These are phyloP conservation scores for Rissa tridactyla DNA, from an alignment of 2,113 vertebrate species.

Conservation along the genomic window DNA sequence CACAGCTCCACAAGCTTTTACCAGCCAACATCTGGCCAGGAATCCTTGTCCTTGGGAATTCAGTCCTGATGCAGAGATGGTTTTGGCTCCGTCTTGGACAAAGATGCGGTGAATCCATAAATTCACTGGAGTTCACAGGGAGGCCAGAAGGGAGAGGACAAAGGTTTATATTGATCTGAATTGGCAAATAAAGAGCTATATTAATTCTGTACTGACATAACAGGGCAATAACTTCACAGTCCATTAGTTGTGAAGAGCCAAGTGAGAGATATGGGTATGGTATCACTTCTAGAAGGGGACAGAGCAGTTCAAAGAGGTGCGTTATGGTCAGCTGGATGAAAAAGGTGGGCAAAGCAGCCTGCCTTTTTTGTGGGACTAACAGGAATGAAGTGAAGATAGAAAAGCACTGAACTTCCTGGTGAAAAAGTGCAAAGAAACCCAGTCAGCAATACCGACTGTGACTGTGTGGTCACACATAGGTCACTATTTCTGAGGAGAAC, in stretches of 20 bases:
- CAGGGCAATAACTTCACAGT: neutral
- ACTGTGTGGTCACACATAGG: too few relatives aligned
- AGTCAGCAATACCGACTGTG: too few relatives aligned
- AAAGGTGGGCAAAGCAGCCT: neutral
- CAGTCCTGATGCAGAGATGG: neutral
- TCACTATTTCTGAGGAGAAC: too few relatives aligned
- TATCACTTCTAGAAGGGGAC: neutral
- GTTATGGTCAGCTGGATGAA: neutral
- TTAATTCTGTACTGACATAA: neutral
- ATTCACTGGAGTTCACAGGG: neutral
- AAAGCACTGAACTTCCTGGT: too few relatives aligned
- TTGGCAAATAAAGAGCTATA: neutral
- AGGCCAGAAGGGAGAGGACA: neutral
- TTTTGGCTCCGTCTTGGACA: neutral
- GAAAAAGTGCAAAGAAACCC: too few relatives aligned
- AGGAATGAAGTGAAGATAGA: neutral
- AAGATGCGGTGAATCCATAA: neutral
- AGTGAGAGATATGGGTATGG: neutral
- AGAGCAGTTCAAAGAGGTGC: neutral
- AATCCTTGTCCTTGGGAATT: neutral
- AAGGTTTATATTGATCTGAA: neutral
- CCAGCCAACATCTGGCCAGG: neutral
- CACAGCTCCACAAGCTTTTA: neutral
- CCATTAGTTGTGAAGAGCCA: neutral
- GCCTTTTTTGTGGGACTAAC: neutral